Evolutionary conservation across 2,113 vertebrate genomes (phyloP), one percentile per base, ranked within the genome.

Genomic region (Chitala chitala): DNA sequence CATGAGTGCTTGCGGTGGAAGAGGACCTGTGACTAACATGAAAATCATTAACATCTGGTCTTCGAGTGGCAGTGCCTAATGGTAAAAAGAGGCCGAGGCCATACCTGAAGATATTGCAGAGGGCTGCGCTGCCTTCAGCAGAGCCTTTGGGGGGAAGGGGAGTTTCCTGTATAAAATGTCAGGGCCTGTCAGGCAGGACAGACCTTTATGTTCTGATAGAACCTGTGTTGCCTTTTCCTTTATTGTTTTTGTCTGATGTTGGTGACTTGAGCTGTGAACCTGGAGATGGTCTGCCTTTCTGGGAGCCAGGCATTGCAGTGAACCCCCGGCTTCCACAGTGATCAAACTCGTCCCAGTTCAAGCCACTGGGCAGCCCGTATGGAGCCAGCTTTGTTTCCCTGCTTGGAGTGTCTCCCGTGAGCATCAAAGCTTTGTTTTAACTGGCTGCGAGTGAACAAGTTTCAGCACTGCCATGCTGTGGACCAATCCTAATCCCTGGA

Each of bases 141-240:
- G 59, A 79, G 88, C 90, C 85, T 88, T 85, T 86, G 89, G 89
- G 84, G n/a, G n/a, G 86, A 86, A 86, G 86, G 90, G 81, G 80
- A 74, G 71, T 54, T 73, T 83, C 81, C 61, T 59, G 40, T 46
- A 22, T 78, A 76, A 76, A 76, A 69, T 78, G 72, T 78, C 77
- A 76, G 72, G 68, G 69, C 78, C 75, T 78, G 65, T 74, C 77
- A 77, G 73, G 20, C 17, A 51, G 5, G 17, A 8, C 50, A 9
- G 42, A 63, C 76, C 48, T 55, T 58, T 50, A 26, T 33, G 5
- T 78, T 76, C 77, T 84, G 83, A 84, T n/a, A n/a, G n/a, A n/a
- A n/a, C 86, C 82, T 59, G 78, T 78, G 76, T 82, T 69, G 79
- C 81, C 83, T 76, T 77, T 81, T 72, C 44, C 42, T 80, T 65